These are phyloP conservation scores for Herpetotheres cachinnans DNA, from an alignment of 2,113 vertebrate genomes.

Conservation along the genomic window DNA sequence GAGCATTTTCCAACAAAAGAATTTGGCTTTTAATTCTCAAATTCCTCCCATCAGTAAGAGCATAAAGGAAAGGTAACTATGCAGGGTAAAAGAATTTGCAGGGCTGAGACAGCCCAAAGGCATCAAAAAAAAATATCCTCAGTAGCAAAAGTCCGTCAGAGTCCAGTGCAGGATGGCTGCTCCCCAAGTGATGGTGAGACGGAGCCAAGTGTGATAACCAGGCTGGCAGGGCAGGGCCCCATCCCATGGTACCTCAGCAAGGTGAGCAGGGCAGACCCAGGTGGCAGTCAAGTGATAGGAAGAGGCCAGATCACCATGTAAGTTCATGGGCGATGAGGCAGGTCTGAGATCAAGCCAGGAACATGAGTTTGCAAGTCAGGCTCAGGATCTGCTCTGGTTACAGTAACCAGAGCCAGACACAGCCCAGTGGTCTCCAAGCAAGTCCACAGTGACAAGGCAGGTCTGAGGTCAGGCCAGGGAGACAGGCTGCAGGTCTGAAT, in stretches of 20 bases:
- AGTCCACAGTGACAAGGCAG: not conserved
- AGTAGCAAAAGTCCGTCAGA: not conserved
- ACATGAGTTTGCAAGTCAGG: not conserved
- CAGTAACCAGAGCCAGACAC: not conserved
- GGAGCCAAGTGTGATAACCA: not conserved
- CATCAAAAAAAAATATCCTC: not conserved
- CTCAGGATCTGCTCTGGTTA: not conserved
- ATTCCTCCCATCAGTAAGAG: not conserved
- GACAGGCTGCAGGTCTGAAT: not conserved
- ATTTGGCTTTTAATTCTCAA: not conserved
- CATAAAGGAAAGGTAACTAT: not conserved
- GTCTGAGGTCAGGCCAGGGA: not conserved
- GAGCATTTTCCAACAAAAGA: not conserved
- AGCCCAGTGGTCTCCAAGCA: not conserved
- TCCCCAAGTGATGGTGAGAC: not conserved
- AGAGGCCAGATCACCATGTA: rapidly evolving
- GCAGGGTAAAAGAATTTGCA: not conserved
- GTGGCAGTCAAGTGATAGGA: not conserved
- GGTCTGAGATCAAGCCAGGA: not conserved
- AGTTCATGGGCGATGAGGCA: not conserved
- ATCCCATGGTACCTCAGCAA: rapidly evolving
- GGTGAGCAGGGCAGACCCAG: not conserved
- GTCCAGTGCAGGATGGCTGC: too few relatives aligned
- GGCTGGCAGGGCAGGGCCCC: not conserved
- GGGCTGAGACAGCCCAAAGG: not conserved